Evolutionary conservation across 2,888 invertebrate genomes (phyloP), one percentile per base, ranked within the genome.

Genomic region (Agrotis ipsilon): DNA sequence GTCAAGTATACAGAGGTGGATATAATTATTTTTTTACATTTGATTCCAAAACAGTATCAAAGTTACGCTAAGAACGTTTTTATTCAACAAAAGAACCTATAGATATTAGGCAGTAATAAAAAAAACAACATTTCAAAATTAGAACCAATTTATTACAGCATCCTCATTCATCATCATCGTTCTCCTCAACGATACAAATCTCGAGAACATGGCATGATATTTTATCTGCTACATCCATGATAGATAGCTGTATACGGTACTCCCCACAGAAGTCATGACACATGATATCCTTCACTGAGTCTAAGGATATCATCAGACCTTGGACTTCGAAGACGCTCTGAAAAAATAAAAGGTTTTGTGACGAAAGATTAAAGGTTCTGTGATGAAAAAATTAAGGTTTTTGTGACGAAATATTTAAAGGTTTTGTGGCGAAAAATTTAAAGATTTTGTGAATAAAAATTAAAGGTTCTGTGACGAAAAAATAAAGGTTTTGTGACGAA

Each of bases 211-310:
- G 86, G 63, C 92, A 93, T 0, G 91, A 86, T 0, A 87, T 3
- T 45, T 72, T 72, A 0, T 86, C 74, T 0, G 76, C 16, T 0
- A 67, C 64, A 0, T 85, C 58, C 0, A 73, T 14, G 1, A 91
- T 63, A 0, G 75, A 59, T 1, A 92, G 0, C 11, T 80, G 59
- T 11, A 88, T 52, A 0, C 69, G 61, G 45, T 93, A 92, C 0
- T 85, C 86, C 0, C 93, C 94, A 54, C 90, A 89, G 51, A 89
- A 89, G 7, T 93, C 91, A 21, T 89, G 88, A 16, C 70, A 86
- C 66, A 94, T 52, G 3, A 91, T 72, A 55, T 86, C 86, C 21
- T 87, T 83, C 0, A 89, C 82, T n/a, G 87, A 74, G 5, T 87
- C 87, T 63, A 93, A 68, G 3, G 87, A 82, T 48, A 94, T 32